Base-by-base conservation (phyloP, 2,888 invertebrate genomes). In the Drosophila lutescens region DNA sequence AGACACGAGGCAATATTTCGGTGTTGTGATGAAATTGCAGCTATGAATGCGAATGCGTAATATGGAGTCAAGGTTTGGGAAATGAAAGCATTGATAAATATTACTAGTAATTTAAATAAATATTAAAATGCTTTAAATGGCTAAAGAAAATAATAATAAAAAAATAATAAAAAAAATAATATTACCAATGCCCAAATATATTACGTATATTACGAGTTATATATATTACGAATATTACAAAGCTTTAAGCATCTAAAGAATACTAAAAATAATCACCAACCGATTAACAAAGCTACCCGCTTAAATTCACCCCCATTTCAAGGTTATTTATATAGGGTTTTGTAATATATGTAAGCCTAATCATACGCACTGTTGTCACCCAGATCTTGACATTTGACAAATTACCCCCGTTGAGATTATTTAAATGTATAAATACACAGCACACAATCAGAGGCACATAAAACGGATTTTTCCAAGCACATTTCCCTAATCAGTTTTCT, bases 331-430 rank as follows among this genome's bases (percentile, higher is more conserved):
- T 4, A 4, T 12, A 20, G 17, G 17, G 41, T 26, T 46, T 41
- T 34, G 72, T 58, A 15, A 49, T 50, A 20, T 10, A 41, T 51
- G 12, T 40, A 20, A 49, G 36, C 30, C 41, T 50, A 55, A 59
- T 51, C 73, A 66, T 68, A 68, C 69, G 69, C 68, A 49, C 58
- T 47, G 69, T 49, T 58, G 59, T 47, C 47, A 38, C 17, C 4
- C 2, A 40, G 53, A n/a, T 38, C 55, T 56, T 67, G 67, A 55
- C 55, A 43, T 66, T 67, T 66, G 66, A 67, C 67, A 67, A 67
- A 67, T 67, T 56, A 67, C 66, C 67, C 54, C n/a, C 36, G 40
- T 3, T 5, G n/a, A 47, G 66, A 66, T 66, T 66, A 41, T 47
- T 41, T 34, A 34, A 8, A n/a, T 46, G 26, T 44, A 56, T 12